Base-by-base conservation (phyloP, 2,888 invertebrate genomes). In the Zaprionus lineosus region DNA sequence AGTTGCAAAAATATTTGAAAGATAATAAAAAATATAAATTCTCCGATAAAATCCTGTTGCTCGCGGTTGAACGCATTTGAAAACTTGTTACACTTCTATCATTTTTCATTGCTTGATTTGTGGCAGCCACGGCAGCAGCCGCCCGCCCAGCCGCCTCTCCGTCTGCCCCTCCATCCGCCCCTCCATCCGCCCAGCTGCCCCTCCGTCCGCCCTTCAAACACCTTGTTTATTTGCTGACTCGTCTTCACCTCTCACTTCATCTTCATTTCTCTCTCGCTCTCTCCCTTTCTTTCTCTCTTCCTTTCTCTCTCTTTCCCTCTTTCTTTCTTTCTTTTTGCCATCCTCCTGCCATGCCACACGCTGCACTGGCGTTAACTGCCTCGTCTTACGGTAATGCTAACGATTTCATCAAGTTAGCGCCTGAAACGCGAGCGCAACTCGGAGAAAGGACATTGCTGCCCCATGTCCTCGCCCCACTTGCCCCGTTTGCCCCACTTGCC, bases 391-490 rank as follows among this genome's bases (percentile, higher is more conserved):
- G 74, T 75, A 79, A 79, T 58, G 81, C 55, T 58, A 74, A 68
- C 82, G 61, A 81, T 61, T 73, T 68, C 56, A 73, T 81, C 64
- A 68, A 73, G 72, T 65, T 71, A 59, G 51, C 68, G 68, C 64
- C 58, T 29, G 16, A 66, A 31, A 39, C 46, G 63, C 66, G 26
- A 15, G 44, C 50, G 15, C 36, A 63, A 47, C 21, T 40, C 58
- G 37, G 26, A 16, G 24, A 36, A 53, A 44, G 44, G 44, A 44
- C 36, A 44, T 29, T 2, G 52, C 37, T 40, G 28, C 1, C 6
- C 1, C 33, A 0, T 12, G 4, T 0, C 6, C 6, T 3, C 9
- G 3, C 1, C n/a, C 6, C 3, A 0, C 2, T 8, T 4, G 0
- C 6, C 21, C n/a, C n/a, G n/a, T n/a, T n/a, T n/a, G n/a, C n/a